Base-by-base conservation (phyloP, 2,888 invertebrate genomes). In the Clepsis dumicolana region DNA sequence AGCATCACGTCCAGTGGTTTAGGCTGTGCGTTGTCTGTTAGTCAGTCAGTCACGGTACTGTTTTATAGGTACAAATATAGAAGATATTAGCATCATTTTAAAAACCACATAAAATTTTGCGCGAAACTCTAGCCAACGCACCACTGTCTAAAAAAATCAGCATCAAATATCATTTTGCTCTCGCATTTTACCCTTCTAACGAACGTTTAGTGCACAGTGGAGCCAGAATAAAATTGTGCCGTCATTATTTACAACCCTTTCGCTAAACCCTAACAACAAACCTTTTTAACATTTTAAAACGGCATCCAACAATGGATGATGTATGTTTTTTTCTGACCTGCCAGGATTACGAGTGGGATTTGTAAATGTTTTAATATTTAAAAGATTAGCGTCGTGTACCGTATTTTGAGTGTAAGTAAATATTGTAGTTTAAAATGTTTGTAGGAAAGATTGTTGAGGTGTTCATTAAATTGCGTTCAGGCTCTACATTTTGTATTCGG, bases 171-270 rank as follows among this genome's bases (percentile, higher is more conserved):
- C 50, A 59, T 56, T 62, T 50, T 62, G 67, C 67, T 41, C 62
- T 67, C 56, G 38, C 48, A 59, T 44, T 48, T 59, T 59, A 71
- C 73, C 74, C 72, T 73, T 67, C 75, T 77, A 74, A 77, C 72
- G 75, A 87, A 80, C 92, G 90, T 91, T 93, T 92, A 92, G 90
- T 85, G 87, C 68, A 68, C 68, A 68, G 63, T 64, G 59, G 68
- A 84, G 85, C 84, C 81, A 86, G 90, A 90, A 80, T 86, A 86
- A 89, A 90, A 80, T 86, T 87, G 92, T 91, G 79, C 80, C 86
- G 89, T 93, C 92, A 93, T 93, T 93, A 91, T 93, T 93, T 93
- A 92, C 90, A 93, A 90, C 93, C 93, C 92, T 89, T 90, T 88
- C 79, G 84, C 84, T 86, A 84, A 88, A 82, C 91, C 91, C 90